Base-by-base conservation (phyloP, 2,797 vertebrate species). In the Betta splendens region DNA sequence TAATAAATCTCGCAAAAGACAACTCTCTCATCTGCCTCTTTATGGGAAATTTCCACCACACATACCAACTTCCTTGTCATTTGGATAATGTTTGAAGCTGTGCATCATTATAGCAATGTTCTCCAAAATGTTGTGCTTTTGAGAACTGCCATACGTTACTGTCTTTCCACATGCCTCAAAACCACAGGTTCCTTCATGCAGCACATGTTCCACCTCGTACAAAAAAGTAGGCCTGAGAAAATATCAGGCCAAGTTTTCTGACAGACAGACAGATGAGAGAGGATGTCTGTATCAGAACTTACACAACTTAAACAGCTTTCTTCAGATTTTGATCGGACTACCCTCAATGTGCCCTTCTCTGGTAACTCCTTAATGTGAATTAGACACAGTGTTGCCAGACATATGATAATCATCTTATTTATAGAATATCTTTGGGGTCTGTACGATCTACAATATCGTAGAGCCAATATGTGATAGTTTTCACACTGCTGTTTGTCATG, bases 51-150 rank as follows among this genome's bases (percentile, higher is more conserved):
- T n/a, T n/a, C n/a, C n/a, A n/a, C n/a, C n/a, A n/a, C n/a, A n/a
- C n/a, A n/a, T n/a, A n/a, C n/a, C n/a, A n/a, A 61, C 16, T 13
- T 75, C 63, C 13, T 16, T 48, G 4, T 79, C 59, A 64, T 20
- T 46, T 29, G 50, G 67, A 29, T 71, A 60, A 9, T 63, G 44
- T 44, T 69, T 73, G 16, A 62, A 63, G 3, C 9, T 52, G 38
- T 67, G 13, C 23, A 79, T 68, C 5, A 12, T 25, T 37, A 29
- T 31, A 3, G 72, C 72, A 58, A 62, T 45, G 9, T 1, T 52
- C 11, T 62, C 45, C 17, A 47, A 5, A 11, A 47, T 47, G 16
- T n/a, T n/a, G n/a, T n/a, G n/a, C n/a, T n/a, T n/a, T 32, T 32
- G 12, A 35, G 40, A 45, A 2, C 4, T 45, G 3, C 31, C 23